These are phyloP conservation scores for Cryptops parisi DNA, from an alignment of 2,888 invertebrate species.

Conservation along the genomic window DNA sequence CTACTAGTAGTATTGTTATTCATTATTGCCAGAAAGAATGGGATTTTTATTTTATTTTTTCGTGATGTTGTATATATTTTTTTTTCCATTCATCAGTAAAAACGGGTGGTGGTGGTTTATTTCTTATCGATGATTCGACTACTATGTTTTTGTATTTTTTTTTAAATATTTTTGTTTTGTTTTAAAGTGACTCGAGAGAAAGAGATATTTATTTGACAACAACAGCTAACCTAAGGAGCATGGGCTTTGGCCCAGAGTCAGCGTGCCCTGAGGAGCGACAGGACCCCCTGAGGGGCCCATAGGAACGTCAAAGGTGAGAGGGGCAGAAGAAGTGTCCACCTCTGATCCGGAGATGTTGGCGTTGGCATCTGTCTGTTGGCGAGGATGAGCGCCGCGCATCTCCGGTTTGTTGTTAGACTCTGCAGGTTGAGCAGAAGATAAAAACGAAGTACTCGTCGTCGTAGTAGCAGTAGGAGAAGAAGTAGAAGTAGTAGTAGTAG, in stretches of 20 bases:
- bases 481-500: not conserved
- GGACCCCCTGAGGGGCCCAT: not conserved
- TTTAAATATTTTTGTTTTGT: not conserved
- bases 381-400: too few relatives aligned
- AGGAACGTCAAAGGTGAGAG: conserved; percentile 2
- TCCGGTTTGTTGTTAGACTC: conserved; percentile 5
- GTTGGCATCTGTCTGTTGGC: not conserved
- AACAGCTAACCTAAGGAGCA: conserved; percentile 1
- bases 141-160: too few relatives aligned
- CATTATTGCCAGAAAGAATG: conserved; percentile 3
- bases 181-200: too few relatives aligned
- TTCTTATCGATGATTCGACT: too few relatives aligned
- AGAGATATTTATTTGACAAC: too few relatives aligned
- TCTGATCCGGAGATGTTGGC: not conserved
- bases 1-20: too few relatives aligned
- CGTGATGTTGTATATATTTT: not conserved
- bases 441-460: too few relatives aligned
- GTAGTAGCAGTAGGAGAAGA: not conserved
- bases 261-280: conserved; percentile 7
- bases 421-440: conserved; percentile 2
- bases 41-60: not conserved
- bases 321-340: not conserved
- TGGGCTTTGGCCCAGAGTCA: conserved; percentile 7
- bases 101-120: too few relatives aligned
- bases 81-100: too few relatives aligned